Conservation (phyloP, 2,113 vertebrate species). For the Delphinapterus leucas region DNA sequence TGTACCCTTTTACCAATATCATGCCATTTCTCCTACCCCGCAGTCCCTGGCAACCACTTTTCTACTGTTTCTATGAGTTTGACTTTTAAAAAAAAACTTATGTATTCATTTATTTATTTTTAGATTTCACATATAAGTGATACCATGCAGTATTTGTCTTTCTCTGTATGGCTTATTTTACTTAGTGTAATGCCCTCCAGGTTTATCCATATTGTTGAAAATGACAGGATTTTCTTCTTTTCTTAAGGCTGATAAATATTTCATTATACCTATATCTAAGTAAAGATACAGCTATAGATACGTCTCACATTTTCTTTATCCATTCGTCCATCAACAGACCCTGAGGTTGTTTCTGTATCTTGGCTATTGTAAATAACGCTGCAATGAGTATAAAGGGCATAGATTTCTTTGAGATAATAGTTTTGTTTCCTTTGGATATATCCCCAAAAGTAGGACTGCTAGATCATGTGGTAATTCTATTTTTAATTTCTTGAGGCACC, state of each 20-base stretch:
- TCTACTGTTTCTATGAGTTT: background rate
- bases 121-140: background rate
- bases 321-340: no score
- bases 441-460: no score
- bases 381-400: no score
- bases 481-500: no score
- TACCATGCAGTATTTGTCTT: background rate
- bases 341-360: no score
- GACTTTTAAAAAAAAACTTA: background rate
- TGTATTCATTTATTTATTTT: background rate
- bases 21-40: background rate
- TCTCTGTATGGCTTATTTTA: background rate
- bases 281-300: no score
- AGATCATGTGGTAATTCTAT: no score
- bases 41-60: background rate
- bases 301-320: no score
- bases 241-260: background rate
- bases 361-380: no score
- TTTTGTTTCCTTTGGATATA: no score
- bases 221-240: background rate
- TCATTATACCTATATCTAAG: no score
- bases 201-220: background rate
- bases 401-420: no score
- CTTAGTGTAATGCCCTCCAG: background rate
- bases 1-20: background rate